These are phyloP conservation scores for Empis stercorea DNA, from an alignment of 2,888 invertebrate genomes.

Conservation along the genomic window DNA sequence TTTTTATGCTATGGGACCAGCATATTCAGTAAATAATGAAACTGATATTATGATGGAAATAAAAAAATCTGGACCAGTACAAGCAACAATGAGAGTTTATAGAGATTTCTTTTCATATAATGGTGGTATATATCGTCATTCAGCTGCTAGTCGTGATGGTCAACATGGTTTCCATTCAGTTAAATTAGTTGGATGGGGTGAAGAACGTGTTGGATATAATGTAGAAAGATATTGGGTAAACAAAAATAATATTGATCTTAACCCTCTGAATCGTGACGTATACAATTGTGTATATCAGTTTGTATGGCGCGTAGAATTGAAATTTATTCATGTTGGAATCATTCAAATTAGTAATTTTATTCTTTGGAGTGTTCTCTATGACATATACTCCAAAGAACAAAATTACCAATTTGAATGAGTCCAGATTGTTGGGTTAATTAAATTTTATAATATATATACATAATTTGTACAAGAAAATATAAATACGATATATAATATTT, in stretches of 20 bases:
- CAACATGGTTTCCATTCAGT: constrained; percentile 76
- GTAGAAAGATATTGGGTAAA: constrained; percentile 76
- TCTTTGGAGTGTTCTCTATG: too few species aligned
- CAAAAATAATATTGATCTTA: too few species aligned
- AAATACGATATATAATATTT: constrained; percentile 16
- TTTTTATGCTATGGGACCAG: constrained; percentile 61
- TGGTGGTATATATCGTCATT: constrained; percentile 67
- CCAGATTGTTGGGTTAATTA: too few species aligned
- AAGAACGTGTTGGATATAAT: constrained; percentile 45
- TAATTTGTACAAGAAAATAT: constrained; percentile 1
- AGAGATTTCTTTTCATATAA: constrained; percentile 88
- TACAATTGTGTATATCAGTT: too few species aligned
- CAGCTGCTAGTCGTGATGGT: constrained; percentile 41
- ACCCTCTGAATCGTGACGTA: too few species aligned
- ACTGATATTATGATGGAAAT: constrained; percentile 89
- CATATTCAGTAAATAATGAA: constrained; percentile 59
- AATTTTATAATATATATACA: not conserved
- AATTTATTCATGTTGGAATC: too few species aligned
- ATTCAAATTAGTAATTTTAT: too few species aligned
- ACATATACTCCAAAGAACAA: too few species aligned
- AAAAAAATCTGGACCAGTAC: constrained; percentile 79
- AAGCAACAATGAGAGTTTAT: constrained; percentile 81
- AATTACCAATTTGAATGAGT: too few species aligned
- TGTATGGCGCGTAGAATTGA: too few species aligned
- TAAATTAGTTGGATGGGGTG: constrained; percentile 85